Percentiles rank a stretch among this genome's conserved stretches.
phyloP scores from a whole-genome alignment of 2,113 vertebrate species.

The Rhizomys pruinosus region DNA sequence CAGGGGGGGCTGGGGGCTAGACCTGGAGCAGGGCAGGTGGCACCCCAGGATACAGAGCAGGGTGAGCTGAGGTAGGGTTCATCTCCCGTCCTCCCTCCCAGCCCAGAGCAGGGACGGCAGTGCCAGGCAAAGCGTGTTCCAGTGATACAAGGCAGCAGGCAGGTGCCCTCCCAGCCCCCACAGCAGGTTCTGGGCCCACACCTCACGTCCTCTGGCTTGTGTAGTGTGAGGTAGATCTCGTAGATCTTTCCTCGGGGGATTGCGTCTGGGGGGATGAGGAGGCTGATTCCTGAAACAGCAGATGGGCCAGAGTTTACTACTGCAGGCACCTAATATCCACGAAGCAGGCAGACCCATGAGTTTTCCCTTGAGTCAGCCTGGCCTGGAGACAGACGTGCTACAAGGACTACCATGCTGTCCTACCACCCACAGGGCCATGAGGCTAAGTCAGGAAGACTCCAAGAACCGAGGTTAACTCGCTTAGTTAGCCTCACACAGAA shows the following conservation, averaged over 20 bases:
- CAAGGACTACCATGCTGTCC: background rate
- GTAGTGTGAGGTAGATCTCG: conserved; percentile 98
- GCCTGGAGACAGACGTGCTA: background rate
- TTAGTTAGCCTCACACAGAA: background rate
- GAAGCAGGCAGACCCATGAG: background rate
- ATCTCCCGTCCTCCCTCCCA: background rate
- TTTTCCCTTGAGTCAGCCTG: background rate
- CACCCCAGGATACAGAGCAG: background rate
- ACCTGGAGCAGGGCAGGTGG: background rate
- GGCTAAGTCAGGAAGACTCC: background rate
- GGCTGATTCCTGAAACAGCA: conserved; percentile 90
- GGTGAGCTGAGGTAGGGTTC: background rate
- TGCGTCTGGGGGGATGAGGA: conserved; percentile 98
- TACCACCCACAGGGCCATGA: background rate
- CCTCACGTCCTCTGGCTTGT: conserved; percentile 98
- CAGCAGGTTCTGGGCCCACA: conserved; percentile 85
- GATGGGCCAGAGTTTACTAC: background rate
- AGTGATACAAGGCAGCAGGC: background rate
- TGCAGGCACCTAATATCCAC: background rate
- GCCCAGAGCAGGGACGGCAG: background rate
- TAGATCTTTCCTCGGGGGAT: conserved; percentile 99
- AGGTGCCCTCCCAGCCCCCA: background rate
- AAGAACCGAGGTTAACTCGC: background rate
- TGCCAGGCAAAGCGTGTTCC: background rate
- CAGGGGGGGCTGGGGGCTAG: background rate